phyloP scores from a whole-genome alignment of 2,888 invertebrate genomes.

The Chrysomela aeneicollis region DNA sequence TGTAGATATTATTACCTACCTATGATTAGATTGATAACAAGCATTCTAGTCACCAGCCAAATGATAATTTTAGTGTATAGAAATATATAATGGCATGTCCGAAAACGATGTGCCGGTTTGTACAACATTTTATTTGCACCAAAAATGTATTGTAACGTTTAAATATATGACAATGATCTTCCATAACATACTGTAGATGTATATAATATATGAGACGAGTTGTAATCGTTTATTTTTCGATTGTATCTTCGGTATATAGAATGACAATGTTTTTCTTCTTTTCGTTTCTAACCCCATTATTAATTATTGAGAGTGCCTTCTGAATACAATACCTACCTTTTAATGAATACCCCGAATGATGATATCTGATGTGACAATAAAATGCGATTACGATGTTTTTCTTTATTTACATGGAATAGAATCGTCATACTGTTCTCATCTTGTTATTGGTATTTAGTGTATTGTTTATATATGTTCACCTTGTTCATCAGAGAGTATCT shows the following conservation, averaged over 20 bases:
- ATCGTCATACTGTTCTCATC: no score
- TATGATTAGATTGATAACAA: slow-evolving; percentile 35
- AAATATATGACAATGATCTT: slow-evolving; percentile 37
- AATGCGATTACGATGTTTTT: neutral
- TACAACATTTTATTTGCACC: slow-evolving; percentile 36
- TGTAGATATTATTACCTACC: slow-evolving; percentile 22
- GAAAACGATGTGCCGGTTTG: slow-evolving; percentile 19
- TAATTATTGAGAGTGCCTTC: slow-evolving; percentile 61
- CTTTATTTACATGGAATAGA: neutral
- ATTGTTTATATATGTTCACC: slow-evolving; percentile 29
- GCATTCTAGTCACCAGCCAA: slow-evolving; percentile 61
- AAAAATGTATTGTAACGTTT: slow-evolving; percentile 28
- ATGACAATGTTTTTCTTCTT: slow-evolving; percentile 42
- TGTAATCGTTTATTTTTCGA: slow-evolving; percentile 16
- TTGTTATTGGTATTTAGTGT: neutral
- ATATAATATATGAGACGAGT: slow-evolving; percentile 10
- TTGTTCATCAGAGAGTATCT: slow-evolving; percentile 41
- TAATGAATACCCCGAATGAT: slow-evolving; percentile 11
- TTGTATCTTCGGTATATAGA: slow-evolving; percentile 31
- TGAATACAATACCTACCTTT: slow-evolving; percentile 48
- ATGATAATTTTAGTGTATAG: slow-evolving; percentile 47
- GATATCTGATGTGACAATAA: neutral
- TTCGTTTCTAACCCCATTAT: slow-evolving; percentile 45
- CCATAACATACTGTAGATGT: slow-evolving; percentile 34
- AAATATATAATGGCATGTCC: slow-evolving; percentile 25